Evolutionary conservation across 2,797 vertebrate species (phyloP).

Genomic region (Sitta carolinensis): DNA sequence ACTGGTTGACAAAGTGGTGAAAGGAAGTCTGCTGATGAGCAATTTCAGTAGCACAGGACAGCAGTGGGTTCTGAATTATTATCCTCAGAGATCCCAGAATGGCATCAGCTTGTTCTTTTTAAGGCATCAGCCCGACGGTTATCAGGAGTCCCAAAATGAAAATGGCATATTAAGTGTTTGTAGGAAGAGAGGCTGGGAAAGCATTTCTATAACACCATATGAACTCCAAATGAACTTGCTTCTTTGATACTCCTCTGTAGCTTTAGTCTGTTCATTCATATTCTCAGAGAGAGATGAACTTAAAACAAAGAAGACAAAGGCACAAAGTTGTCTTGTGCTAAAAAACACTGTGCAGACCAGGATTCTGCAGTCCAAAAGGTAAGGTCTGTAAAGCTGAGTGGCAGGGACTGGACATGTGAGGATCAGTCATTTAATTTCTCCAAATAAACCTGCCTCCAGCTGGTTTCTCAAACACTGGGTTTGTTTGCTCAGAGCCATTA

Average conservation of each 20-base stretch:
- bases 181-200: neutral
- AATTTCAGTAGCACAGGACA: neutral
- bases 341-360: neutral
- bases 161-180: neutral
- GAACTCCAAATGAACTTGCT: neutral
- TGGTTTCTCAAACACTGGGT: neutral
- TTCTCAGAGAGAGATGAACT: neutral
- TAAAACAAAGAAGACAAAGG: neutral
- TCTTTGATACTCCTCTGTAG: neutral
- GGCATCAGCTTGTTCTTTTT: neutral
- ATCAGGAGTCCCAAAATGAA: neutral
- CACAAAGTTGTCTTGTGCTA: neutral
- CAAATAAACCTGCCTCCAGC: neutral
- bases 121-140: neutral
- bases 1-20: neutral
- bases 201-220: neutral
- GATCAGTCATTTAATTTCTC: neutral
- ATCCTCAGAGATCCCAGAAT: neutral
- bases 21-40: constrained; percentile 2
- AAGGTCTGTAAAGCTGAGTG: neutral
- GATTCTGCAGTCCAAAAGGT: neutral
- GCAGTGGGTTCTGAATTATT: neutral
- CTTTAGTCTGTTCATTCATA: neutral
- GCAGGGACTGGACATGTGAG: neutral
- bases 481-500: neutral